Conservation (phyloP, 1,140 invertebrate species). For the Drosophila rhopaloa region DNA sequence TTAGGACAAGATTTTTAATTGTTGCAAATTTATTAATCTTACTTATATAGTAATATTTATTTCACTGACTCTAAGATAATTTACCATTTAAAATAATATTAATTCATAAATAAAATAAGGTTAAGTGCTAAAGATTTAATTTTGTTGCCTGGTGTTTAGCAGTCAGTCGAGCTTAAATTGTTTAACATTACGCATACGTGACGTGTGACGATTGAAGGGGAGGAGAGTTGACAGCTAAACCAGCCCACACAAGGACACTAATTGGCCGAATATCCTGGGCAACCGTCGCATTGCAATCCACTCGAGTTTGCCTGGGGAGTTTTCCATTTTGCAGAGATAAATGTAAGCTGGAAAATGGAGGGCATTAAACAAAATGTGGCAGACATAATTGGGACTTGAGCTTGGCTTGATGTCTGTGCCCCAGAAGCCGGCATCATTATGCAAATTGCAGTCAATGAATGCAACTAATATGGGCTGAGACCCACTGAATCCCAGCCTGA, state of each 20-base stretch:
- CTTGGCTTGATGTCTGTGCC: slow-evolving; percentile 11
- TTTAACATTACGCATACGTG: slow-evolving; percentile 58
- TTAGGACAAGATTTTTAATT: too few species aligned
- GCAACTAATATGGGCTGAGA: slow-evolving; percentile 35
- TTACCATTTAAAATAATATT: too few species aligned
- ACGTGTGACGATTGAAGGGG: slow-evolving; percentile 11
- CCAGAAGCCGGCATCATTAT: slow-evolving; percentile 33
- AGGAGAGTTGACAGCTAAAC: not conserved
- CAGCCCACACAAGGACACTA: slow-evolving; percentile 28
- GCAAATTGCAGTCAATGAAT: slow-evolving; percentile 58
- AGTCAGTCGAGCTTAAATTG: slow-evolving; percentile 20
- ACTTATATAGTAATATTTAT: too few species aligned
- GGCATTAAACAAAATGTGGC: slow-evolving; percentile 33
- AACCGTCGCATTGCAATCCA: slow-evolving; percentile 22
- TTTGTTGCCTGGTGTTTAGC: not conserved
- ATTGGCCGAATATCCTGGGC: slow-evolving; percentile 47
- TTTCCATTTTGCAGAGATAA: slow-evolving; percentile 1
- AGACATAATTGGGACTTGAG: slow-evolving; percentile 25
- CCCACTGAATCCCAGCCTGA: slow-evolving; percentile 7
- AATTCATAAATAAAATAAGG: too few species aligned
- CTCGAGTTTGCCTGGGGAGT: slow-evolving; percentile 9
- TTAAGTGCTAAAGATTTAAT: too few species aligned
- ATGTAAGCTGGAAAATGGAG: slow-evolving; percentile 20
- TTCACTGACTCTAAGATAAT: too few species aligned
- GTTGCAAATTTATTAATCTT: too few species aligned